These are phyloP conservation scores for Bettongia penicillata DNA, from an alignment of 2,113 vertebrate genomes.

Conservation along the genomic window DNA sequence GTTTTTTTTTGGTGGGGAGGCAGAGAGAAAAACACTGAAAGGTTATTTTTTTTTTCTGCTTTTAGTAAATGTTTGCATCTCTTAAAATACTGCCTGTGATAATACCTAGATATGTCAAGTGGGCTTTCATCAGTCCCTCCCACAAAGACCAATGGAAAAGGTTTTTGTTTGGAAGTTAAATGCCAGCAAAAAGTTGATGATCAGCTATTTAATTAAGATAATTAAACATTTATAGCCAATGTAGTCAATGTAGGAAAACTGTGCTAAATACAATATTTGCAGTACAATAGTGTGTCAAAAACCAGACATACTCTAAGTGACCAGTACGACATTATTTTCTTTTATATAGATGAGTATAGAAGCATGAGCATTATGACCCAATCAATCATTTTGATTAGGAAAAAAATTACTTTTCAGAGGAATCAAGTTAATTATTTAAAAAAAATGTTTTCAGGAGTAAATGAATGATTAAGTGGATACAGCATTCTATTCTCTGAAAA, in stretches of 20 bases:
- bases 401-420: background rate
- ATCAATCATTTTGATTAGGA: background rate
- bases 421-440: background rate
- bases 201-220: constrained; percentile 57
- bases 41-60: constrained; percentile 74
- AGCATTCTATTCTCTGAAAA: background rate
- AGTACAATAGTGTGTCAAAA: background rate
- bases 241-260: constrained; percentile 14
- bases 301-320: constrained; percentile 26
- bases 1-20: background rate
- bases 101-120: constrained; percentile 58
- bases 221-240: background rate
- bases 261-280: constrained; percentile 46
- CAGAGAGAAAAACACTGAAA: constrained; percentile 50
- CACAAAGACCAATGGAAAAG: constrained; percentile 20
- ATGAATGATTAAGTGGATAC: background rate
- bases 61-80: constrained; percentile 74
- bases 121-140: background rate
- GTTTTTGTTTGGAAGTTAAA: constrained; percentile 48
- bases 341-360: background rate
- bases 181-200: constrained; percentile 44
- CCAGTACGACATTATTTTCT: background rate
- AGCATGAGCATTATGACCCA: background rate
- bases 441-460: background rate
- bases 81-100: constrained; percentile 66